A percentile compares a stretch with the other conserved stretches of the same genome.
Evolutionary conservation across 2,888 invertebrate genomes (phyloP).

Genomic region (Sipunculus nudus): DNA sequence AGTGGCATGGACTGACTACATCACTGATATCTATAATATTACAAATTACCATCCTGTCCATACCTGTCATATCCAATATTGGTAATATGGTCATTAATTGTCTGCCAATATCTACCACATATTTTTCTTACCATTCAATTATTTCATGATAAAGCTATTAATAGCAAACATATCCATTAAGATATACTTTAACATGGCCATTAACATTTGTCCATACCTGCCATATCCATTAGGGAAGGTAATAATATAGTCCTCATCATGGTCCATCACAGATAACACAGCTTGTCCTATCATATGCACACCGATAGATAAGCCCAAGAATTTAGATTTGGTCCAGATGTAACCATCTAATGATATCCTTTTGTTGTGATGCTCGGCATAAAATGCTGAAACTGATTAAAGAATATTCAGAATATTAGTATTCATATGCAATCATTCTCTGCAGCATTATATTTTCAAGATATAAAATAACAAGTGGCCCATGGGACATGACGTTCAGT

Average conservation of each 20-base stretch:
- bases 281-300: constrained; percentile 95
- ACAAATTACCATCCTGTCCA: no score
- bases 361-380: constrained; percentile 93
- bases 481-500: no score
- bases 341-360: constrained; percentile 92
- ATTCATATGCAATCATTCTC: not conserved
- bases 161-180: not conserved
- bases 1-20: no score
- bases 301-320: constrained; percentile 91
- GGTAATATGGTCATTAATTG: no score
- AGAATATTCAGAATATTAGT: no score
- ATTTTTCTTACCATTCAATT: no score
- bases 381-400: constrained; percentile 91
- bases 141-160: no score
- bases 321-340: constrained; percentile 99
- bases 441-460: no score
- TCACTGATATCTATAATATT: no score
- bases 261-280: constrained; percentile 86
- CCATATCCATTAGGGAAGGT: constrained; percentile 99
- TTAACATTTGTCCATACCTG: constrained; percentile 70
- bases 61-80: no score
- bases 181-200: not conserved
- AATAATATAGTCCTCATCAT: constrained; percentile 92
- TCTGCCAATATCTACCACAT: no score
- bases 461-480: no score